phyloP scores from a whole-genome alignment of 2,797 vertebrate genomes.

The Macropus fuliginosus region DNA sequence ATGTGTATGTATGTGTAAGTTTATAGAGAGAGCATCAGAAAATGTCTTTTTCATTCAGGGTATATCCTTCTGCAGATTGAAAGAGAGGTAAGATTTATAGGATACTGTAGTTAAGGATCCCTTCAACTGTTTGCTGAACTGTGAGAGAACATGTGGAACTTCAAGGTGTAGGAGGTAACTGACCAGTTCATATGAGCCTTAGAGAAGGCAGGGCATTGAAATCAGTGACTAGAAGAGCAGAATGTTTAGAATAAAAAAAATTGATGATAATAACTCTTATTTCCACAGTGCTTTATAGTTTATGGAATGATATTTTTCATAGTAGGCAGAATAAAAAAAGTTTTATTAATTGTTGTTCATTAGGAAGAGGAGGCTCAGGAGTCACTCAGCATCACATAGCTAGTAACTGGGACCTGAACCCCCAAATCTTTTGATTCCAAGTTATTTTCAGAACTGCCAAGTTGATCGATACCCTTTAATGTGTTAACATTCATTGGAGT shows the following conservation, averaged over 20 bases:
- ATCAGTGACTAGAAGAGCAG: neutral
- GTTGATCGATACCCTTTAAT: neutral
- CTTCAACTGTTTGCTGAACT: neutral
- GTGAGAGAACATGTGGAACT: neutral
- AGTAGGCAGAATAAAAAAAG: neutral
- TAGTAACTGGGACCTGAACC: neutral
- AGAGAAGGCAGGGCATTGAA: neutral
- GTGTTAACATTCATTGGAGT: neutral
- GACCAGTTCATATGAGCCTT: neutral
- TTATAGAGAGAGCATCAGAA: neutral
- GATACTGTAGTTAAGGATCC: neutral
- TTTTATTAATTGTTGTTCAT: neutral
- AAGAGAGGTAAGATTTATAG: neutral
- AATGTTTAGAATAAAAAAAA: neutral
- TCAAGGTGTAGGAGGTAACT: neutral
- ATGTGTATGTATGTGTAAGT: neutral
- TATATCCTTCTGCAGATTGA: neutral
- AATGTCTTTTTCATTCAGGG: neutral
- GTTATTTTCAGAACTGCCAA: neutral
- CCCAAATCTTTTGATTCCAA: neutral
- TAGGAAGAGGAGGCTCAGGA: neutral
- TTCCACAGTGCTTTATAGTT: neutral
- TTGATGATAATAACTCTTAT: neutral
- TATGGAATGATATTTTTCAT: neutral
- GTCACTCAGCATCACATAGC: neutral